A percentile compares a stretch with the other conserved stretches of the same genome.
phyloP scores from a whole-genome alignment of 1,140 invertebrate genomes.

The Drosophila pectinifera region DNA sequence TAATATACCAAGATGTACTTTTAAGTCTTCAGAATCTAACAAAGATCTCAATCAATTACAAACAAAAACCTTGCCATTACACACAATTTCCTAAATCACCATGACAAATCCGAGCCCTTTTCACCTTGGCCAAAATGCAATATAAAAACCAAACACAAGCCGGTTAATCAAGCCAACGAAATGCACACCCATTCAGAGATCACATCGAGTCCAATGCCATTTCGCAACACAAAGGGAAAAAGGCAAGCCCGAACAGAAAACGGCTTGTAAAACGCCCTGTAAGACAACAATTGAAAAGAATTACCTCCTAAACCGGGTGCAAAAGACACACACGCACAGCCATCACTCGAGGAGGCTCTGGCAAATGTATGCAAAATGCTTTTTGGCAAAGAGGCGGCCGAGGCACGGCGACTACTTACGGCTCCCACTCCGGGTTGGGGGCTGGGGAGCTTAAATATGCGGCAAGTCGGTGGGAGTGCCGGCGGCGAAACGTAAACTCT shows the following conservation, averaged over 20 bases:
- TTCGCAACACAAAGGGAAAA: conserved; percentile 1
- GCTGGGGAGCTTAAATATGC: neutral
- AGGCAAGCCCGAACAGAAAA: conserved; percentile 33
- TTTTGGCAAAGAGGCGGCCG: conserved; percentile 53
- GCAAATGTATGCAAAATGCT: conserved; percentile 54
- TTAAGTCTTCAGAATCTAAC: no score
- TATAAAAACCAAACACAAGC: conserved; percentile 4
- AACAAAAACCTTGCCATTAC: neutral
- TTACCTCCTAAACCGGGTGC: conserved; percentile 55
- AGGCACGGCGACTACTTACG: conserved; percentile 36
- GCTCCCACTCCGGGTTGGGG: conserved; percentile 15
- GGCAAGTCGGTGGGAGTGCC: conserved; percentile 8
- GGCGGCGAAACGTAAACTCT: conserved; percentile 78
- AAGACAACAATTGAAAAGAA: conserved; percentile 79
- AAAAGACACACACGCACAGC: conserved; percentile 8
- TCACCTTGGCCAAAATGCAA: neutral
- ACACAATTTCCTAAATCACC: neutral
- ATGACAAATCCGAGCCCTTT: neutral
- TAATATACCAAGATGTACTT: no score
- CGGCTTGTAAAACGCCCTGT: conserved; percentile 70
- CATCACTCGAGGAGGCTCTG: conserved; percentile 7
- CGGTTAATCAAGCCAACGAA: conserved; percentile 13
- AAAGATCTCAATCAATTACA: no score
- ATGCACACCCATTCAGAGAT: conserved; percentile 3
- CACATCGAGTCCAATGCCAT: neutral